Percentiles rank a stretch among this genome's conserved stretches.
Conservation (phyloP, 2,888 invertebrate species). For the Drosophila kokeensis region DNA sequence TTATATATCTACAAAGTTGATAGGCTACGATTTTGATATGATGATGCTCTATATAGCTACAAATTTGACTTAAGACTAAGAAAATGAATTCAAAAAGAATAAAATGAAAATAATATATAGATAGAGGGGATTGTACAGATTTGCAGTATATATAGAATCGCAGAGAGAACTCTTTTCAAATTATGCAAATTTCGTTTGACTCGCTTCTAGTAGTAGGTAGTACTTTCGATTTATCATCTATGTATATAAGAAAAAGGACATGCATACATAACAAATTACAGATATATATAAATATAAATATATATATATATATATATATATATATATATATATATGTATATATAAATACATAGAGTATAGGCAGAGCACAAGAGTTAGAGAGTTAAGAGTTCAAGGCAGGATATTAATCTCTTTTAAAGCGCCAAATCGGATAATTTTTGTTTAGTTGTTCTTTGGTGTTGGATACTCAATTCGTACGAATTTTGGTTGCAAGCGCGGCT, state of each 20-base stretch:
- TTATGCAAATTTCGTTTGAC: slow-evolving; percentile 50
- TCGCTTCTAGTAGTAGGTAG: slow-evolving; percentile 21
- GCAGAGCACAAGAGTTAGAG: slow-evolving; percentile 46
- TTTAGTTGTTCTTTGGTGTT: slow-evolving; percentile 47
- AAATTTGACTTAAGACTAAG: slow-evolving; percentile 37
- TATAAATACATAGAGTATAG: slow-evolving; percentile 34
- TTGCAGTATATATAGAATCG: slow-evolving; percentile 44
- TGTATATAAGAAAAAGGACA: slow-evolving; percentile 57
- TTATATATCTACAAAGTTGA: slow-evolving; percentile 42
- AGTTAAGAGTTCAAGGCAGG: slow-evolving; percentile 41
- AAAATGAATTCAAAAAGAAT: slow-evolving; percentile 14
- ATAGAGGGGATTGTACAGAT: slow-evolving; percentile 21
- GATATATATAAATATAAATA: slow-evolving; percentile 39
- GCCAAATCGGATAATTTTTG: slow-evolving; percentile 53
- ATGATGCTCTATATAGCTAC: slow-evolving; percentile 30
- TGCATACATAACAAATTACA: slow-evolving; percentile 74
- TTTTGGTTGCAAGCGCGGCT: slow-evolving; percentile 57
- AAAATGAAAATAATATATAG: slow-evolving; percentile 28
- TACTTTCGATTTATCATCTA: slow-evolving; percentile 30
- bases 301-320: slow-evolving; percentile 59
- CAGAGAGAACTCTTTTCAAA: slow-evolving; percentile 77
- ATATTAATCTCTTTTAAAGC: slow-evolving; percentile 56
- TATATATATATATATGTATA: slow-evolving; percentile 44
- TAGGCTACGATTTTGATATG: slow-evolving; percentile 30
- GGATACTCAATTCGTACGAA: slow-evolving; percentile 65